A percentile compares a stretch with the other conserved stretches of the same genome.
phyloP scores from a whole-genome alignment of 2,888 invertebrate species.

The Polydesmus complanatus region DNA sequence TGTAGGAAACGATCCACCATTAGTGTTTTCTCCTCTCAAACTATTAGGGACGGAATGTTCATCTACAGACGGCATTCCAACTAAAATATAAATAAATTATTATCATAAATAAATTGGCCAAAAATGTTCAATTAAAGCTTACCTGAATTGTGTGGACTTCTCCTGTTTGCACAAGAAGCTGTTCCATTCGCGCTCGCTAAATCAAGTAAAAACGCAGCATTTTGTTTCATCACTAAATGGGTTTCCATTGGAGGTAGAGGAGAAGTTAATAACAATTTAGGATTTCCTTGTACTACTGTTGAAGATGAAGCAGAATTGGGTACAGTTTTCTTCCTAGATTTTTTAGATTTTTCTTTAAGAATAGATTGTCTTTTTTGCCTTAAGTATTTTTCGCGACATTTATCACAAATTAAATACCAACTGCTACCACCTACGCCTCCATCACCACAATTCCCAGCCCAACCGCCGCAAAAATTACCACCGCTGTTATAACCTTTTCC shows the following conservation, averaged over 20 bases:
- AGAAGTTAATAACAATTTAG: constrained; percentile 16
- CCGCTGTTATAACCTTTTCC: constrained; percentile 85
- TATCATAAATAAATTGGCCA: background rate
- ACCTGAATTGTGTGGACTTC: constrained; percentile 18
- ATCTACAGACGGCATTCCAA: background rate
- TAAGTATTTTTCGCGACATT: constrained; percentile 66
- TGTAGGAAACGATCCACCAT: constrained; percentile 18
- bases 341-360: constrained; percentile 31
- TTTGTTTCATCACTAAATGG: constrained; percentile 71
- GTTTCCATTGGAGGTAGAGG: constrained; percentile 32
- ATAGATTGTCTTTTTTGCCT: constrained; percentile 28
- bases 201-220: constrained; percentile 84
- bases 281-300: constrained; percentile 22
- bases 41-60: too few species aligned
- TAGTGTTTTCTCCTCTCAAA: constrained; percentile 26
- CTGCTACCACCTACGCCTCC: constrained; percentile 64
- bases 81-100: background rate
- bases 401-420: constrained; percentile 87
- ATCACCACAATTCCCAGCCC: constrained; percentile 79
- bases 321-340: constrained; percentile 25
- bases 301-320: too few species aligned
- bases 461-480: constrained; percentile 72
- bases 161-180: constrained; percentile 16
- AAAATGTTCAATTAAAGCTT: background rate
- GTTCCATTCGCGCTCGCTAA: constrained; percentile 59